Evolutionary conservation across 2,113 vertebrate genomes (phyloP), one percentile per base, ranked within the genome.

Genomic region (Ramphastos sulfuratus): DNA sequence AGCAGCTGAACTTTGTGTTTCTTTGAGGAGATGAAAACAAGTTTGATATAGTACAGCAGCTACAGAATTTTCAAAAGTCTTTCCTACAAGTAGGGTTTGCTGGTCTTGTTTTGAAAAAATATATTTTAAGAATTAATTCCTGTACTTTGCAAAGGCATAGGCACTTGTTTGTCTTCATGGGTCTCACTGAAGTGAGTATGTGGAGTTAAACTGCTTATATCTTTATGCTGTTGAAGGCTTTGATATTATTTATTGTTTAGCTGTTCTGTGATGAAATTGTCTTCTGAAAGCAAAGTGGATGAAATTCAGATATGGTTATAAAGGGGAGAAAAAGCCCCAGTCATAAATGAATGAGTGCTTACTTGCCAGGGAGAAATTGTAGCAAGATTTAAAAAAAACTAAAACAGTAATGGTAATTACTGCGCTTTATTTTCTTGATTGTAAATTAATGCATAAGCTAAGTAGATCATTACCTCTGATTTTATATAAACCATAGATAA

Each of bases 121-220:
- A n/a, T 66, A 86, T 96, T 96, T 96, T 92, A 93, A 96, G 94
- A 94, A 95, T 95, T 90, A 80, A 82, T 80, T 55, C 39, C 42
- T 82, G 46, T 81, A 72, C 93, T 94, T 96, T 78, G 59, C 14
- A 7, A 73, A 85, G 63, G 12, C 72, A n/a, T 33, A 54, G 87
- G 35, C 23, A 48, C 42, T 77, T 67, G 8, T 66, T 85, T 83
- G 69, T 24, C 24, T 91, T 91, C 55, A 16, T 42, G 19, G 7
- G 2, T 69, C 54, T 85, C n/a, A 52, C 44, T 71, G 74, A 96
- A 93, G 58, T 61, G 55, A 84, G 82, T 88, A 67, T 82, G 37
- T 48, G 67, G 56, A 77, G 37, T 89, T 90, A 89, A 96, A 89
- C 82, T 91, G 44, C 91, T 93, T 74, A 48, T 69, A 61, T 76